Evolutionary conservation across 2,797 vertebrate genomes (phyloP), one percentile per base, ranked within the genome.

Genomic region (Galagoides demidoff): DNA sequence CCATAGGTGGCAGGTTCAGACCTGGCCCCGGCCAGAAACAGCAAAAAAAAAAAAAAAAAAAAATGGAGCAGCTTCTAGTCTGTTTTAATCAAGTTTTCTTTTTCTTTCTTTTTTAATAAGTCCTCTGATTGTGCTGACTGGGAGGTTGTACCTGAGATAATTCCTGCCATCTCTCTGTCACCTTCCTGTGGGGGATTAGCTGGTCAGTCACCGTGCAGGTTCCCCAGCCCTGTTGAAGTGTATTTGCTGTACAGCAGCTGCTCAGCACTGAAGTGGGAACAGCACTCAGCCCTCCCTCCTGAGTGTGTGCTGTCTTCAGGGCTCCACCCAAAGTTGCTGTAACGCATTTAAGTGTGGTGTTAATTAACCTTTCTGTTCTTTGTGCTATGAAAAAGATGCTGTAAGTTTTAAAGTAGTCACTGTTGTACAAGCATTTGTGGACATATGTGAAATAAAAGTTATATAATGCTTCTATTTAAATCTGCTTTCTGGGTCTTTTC

Each of bases 381-480:
- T 61, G 78, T 68, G 5, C 89, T 92, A 4, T 27, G 45, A 31
- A 45, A 45, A 76, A 63, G 31, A 85, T 23, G 68, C 81, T 90
- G 1, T 71, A 52, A 7, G 27, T 57, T 85, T 83, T 79, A 66
- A 77, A 84, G 31, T 70, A 78, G 85, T 90, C 74, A 14, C 83
- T 84, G 29, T 88, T 86, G 90, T 95, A 45, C 17, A 22, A 76
- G 81, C 84, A 2, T 90, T 74, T 91, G 86, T 95, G 83, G 84
- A 89, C 27, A 14, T 78, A 3, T 90, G 89, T 96, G 34, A 87
- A 98, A 97, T 97, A 97, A 97, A 98, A 45, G 68, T 95, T 20
- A 34, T 4, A 8, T 90, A 16, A 61, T 39, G 81, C 96, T 96
- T 95, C 90, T 70, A 7, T 85, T 61, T 12, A 12, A 23, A 11